Evolutionary conservation across 2,113 vertebrate species (phyloP).

Genomic region (Zosterops borbonicus): DNA sequence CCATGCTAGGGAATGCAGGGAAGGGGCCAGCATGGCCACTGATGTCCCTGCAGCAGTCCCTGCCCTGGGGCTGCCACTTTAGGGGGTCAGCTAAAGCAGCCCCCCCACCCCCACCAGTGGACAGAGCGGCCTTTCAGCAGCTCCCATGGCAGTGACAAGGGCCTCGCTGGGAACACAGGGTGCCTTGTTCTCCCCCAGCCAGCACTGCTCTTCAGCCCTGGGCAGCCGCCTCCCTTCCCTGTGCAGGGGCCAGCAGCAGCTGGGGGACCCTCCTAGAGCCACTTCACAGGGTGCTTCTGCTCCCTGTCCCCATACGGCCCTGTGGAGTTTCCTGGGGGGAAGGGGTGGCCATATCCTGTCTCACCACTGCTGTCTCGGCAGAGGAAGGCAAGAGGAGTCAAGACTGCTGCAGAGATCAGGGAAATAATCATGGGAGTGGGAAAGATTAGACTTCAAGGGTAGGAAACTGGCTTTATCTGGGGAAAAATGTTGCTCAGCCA

Average conservation of each 20-base stretch:
- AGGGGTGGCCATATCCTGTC: neutral
- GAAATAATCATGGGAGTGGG: neutral
- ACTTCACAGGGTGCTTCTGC: neutral
- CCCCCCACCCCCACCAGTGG: neutral
- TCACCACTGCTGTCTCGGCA: neutral
- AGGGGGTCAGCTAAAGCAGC: neutral
- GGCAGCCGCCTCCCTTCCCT: neutral
- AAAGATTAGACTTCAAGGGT: neutral
- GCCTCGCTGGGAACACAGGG: neutral
- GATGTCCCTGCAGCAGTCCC: neutral
- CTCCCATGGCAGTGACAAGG: neutral
- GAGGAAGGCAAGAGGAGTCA: neutral
- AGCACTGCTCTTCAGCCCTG: fast-evolving
- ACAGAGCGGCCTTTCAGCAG: slow-evolving; percentile 44
- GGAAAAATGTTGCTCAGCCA: neutral
- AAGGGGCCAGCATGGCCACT: neutral
- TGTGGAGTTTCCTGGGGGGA: neutral
- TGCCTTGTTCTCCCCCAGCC: neutral
- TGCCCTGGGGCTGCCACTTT: neutral
- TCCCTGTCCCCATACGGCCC: fast-evolving
- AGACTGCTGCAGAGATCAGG: fast-evolving
- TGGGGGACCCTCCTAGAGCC: neutral
- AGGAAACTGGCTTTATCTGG: neutral
- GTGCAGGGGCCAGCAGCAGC: neutral
- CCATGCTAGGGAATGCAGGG: fast-evolving